Conservation (phyloP, 2,797 vertebrate species). For the Sebastes matsubarae region DNA sequence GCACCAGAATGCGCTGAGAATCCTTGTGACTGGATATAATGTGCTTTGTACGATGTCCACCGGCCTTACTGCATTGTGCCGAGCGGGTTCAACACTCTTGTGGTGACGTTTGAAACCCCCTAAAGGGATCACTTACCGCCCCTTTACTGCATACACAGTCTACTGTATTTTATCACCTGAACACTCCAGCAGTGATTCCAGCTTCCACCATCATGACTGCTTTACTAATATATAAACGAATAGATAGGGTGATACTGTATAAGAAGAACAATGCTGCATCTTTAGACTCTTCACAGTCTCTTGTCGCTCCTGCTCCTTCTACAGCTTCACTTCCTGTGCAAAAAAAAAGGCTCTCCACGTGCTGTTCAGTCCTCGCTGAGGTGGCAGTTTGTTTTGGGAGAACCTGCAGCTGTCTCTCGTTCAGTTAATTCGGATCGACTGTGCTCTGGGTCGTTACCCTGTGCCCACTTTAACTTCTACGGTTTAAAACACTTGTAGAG, state of each 20-base stretch:
- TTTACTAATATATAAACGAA: background rate
- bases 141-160: background rate
- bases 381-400: conserved; percentile 5
- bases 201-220: background rate
- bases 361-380: conserved; percentile 12
- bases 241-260: background rate
- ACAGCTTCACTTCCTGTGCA: conserved; percentile 44
- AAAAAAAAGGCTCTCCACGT: conserved; percentile 29
- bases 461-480: conserved; percentile 7
- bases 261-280: conserved; percentile 16
- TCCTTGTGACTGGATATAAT: conserved; percentile 10
- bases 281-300: background rate
- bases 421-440: background rate
- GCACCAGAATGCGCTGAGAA: conserved; percentile 2
- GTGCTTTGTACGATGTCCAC: conserved; percentile 45
- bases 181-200: conserved; percentile 7
- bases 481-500: conserved; percentile 17
- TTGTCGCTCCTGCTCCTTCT: background rate
- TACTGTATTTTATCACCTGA: background rate
- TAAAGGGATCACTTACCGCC: background rate
- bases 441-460: conserved; percentile 27
- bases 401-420: conserved; percentile 6
- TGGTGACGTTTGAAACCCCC: background rate
- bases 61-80: conserved; percentile 28
- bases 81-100: background rate